phyloP scores from a whole-genome alignment of 1,140 invertebrate species.

The Drosophila ohnishii region DNA sequence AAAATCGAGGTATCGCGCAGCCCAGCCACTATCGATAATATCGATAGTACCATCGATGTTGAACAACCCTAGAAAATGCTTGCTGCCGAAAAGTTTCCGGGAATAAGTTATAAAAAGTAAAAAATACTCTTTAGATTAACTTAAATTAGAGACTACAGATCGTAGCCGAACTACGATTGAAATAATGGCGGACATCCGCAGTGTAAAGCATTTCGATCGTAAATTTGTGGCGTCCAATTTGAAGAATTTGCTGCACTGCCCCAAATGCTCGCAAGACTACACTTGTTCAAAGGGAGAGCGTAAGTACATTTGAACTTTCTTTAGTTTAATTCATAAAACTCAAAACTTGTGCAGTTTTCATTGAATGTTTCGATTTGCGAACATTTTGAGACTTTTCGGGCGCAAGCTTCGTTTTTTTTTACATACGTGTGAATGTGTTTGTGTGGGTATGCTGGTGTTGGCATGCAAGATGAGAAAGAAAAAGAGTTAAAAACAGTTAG shows the following conservation, averaged over 20 bases:
- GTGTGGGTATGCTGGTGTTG: neutral
- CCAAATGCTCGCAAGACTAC: conserved; percentile 52
- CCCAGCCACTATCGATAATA: too few species aligned
- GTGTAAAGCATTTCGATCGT: conserved; percentile 59
- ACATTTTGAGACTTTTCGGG: neutral
- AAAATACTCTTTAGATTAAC: neutral
- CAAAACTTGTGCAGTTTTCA: neutral
- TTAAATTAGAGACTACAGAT: neutral
- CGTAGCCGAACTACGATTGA: neutral
- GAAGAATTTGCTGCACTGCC: conserved; percentile 50
- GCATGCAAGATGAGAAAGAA: neutral
- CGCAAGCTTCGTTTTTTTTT: neutral
- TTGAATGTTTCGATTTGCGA: neutral
- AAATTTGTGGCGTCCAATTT: conserved; percentile 66
- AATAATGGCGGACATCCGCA: conserved; percentile 41
- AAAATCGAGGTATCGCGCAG: too few species aligned
- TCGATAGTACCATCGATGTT: too few species aligned
- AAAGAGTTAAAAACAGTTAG: neutral
- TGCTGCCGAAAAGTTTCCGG: neutral
- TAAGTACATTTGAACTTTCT: neutral
- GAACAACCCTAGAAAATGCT: too few species aligned
- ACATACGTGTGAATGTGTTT: neutral
- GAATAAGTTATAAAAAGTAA: neutral
- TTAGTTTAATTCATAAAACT: neutral
- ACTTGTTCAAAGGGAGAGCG: conserved; percentile 3